Conservation (phyloP, 2,888 invertebrate species). For the Erebia epiphron region DNA sequence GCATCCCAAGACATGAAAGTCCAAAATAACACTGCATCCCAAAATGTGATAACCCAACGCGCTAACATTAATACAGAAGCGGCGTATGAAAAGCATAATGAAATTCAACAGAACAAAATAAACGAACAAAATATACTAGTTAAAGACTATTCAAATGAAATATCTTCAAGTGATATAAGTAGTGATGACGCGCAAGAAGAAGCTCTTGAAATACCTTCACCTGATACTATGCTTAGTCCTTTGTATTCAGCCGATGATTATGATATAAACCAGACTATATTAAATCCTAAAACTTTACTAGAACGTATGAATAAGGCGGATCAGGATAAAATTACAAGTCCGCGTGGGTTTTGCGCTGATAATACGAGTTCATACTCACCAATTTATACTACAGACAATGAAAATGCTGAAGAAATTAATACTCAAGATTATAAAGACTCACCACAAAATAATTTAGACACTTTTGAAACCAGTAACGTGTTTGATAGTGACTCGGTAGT, state of each 20-base stretch:
- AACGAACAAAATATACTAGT: neutral
- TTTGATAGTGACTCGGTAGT: conserved; percentile 10
- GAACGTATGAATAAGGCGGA: conserved; percentile 50
- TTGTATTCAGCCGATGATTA: conserved; percentile 39
- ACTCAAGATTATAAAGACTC: neutral
- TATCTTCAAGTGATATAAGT: neutral
- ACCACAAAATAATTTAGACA: conserved; percentile 6
- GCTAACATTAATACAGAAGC: neutral
- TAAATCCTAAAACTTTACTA: conserved; percentile 67
- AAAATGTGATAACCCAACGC: neutral
- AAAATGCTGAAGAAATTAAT: neutral
- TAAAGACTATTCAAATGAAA: conserved; percentile 1
- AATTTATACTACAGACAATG: conserved; percentile 17
- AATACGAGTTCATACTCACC: conserved; percentile 37
- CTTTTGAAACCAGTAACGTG: conserved; percentile 5
- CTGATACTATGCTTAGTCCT: conserved; percentile 13
- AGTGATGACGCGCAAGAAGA: conserved; percentile 17
- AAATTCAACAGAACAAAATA: neutral
- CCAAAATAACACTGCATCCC: no score
- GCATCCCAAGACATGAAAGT: neutral
- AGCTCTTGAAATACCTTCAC: conserved; percentile 12
- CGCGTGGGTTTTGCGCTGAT: conserved; percentile 55
- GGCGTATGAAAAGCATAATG: no score
- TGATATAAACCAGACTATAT: conserved; percentile 58
- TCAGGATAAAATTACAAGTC: conserved; percentile 57